Evolutionary conservation across 2,888 invertebrate genomes (phyloP).

Genomic region (Eupsilia transversa): DNA sequence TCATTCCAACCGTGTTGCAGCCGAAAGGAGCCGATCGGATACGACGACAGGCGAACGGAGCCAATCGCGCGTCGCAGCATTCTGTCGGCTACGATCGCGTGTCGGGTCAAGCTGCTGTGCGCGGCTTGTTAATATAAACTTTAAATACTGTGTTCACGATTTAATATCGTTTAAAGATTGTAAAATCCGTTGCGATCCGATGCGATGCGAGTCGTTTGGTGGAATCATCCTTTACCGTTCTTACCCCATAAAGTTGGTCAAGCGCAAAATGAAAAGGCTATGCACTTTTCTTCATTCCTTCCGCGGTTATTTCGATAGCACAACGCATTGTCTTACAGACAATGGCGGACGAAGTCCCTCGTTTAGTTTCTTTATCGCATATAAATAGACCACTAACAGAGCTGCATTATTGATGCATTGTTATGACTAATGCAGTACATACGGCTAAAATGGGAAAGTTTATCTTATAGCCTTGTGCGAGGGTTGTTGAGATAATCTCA

Average conservation of each 20-base stretch:
- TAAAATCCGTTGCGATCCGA: too few species aligned
- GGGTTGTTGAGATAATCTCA: slow-evolving; percentile 52
- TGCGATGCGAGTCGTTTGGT: too few species aligned
- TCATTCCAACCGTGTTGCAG: too few species aligned
- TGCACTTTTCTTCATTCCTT: slow-evolving; percentile 40
- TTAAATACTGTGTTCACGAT: too few species aligned
- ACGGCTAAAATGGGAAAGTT: slow-evolving; percentile 55
- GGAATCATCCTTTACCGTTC: too few species aligned
- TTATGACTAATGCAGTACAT: slow-evolving; percentile 53
- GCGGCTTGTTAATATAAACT: too few species aligned
- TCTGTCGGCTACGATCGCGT: too few species aligned
- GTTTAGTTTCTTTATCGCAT: slow-evolving; percentile 44
- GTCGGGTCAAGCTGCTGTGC: too few species aligned
- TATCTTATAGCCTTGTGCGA: slow-evolving; percentile 55
- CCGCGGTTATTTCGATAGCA: slow-evolving; percentile 44
- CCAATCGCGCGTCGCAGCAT: too few species aligned
- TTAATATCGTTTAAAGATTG: too few species aligned
- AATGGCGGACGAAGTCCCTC: slow-evolving; percentile 40
- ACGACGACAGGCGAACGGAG: too few species aligned
- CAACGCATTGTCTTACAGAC: slow-evolving; percentile 46
- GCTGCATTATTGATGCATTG: slow-evolving; percentile 53
- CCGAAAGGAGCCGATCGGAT: too few species aligned
- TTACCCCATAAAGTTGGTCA: slow-evolving; percentile 41
- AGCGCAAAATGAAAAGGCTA: slow-evolving; percentile 45
- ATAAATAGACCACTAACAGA: slow-evolving; percentile 42